Evolutionary conservation across 37 sponge, comb jelly and placozoan species (phyloP).

Genomic region (Aphrocallistes beatrix): DNA sequence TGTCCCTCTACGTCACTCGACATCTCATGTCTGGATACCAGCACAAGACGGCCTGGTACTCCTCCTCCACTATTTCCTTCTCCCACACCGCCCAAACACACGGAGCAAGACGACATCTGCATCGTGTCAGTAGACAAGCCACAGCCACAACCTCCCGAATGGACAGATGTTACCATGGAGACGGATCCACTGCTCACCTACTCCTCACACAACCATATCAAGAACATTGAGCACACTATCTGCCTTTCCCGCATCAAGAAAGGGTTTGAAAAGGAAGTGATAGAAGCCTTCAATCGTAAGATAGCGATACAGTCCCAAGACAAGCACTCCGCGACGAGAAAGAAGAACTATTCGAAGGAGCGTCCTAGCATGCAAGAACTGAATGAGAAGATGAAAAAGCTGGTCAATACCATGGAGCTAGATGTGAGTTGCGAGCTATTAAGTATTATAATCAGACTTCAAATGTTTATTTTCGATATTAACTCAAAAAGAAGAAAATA

Average conservation of each 20-base stretch:
- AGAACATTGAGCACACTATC: not conserved
- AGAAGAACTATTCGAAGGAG: too few relatives aligned
- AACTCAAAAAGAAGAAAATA: not conserved
- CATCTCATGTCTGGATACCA: too few relatives aligned
- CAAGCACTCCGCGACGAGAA: not conserved
- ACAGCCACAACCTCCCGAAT: not conserved
- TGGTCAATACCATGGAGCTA: not conserved
- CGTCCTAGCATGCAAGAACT: not conserved
- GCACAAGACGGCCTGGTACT: too few relatives aligned
- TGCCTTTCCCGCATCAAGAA: not conserved
- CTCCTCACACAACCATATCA: not conserved
- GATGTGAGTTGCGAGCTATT: not conserved
- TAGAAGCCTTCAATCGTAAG: not conserved
- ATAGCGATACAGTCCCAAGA: not conserved
- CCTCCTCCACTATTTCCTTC: too few relatives aligned
- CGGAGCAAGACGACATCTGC: not conserved
- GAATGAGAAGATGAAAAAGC: not conserved
- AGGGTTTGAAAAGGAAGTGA: not conserved
- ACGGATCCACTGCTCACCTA: not conserved
- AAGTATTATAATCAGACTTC: not conserved
- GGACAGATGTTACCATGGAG: too few relatives aligned
- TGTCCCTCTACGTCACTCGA: too few relatives aligned
- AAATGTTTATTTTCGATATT: not conserved
- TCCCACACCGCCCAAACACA: too few relatives aligned
- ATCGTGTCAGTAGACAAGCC: conserved; percentile 7